A percentile compares a stretch with the other conserved stretches of the same genome.
Conservation (phyloP, 2,797 vertebrate species). For the Otolemur crassicaudatus region DNA sequence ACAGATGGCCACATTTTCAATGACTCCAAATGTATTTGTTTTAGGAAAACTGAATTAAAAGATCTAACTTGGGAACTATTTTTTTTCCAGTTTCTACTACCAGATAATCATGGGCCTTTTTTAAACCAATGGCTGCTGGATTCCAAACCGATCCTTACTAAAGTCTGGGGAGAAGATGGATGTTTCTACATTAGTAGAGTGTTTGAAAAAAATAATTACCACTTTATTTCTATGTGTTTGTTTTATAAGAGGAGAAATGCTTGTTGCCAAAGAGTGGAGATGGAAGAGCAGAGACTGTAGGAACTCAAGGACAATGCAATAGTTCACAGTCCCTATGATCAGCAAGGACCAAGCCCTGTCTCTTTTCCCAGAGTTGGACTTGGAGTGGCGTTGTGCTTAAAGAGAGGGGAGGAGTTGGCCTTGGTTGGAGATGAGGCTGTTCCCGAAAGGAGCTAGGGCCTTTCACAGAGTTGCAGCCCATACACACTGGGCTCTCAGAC, state of each 20-base stretch:
- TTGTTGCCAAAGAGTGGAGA: neutral
- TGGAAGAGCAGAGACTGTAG: neutral
- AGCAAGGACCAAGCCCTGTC: rapidly evolving
- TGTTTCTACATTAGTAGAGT: neutral
- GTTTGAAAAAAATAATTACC: constrained; percentile 15
- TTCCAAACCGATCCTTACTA: neutral
- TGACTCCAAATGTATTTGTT: neutral
- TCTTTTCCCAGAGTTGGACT: neutral
- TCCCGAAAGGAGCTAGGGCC: neutral
- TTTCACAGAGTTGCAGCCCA: neutral
- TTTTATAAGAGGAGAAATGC: neutral
- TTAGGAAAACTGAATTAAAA: constrained; percentile 1
- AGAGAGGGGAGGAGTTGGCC: neutral
- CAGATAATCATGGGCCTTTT: constrained; percentile 36
- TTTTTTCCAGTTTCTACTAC: neutral
- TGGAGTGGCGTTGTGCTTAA: neutral
- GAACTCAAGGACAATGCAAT: neutral
- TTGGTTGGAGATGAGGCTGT: neutral
- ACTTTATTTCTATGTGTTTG: neutral
- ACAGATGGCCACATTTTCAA: neutral
- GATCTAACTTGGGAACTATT: neutral
- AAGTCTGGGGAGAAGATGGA: neutral
- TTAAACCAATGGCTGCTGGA: neutral
- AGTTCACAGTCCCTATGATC: neutral
- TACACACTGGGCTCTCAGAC: neutral